Evolutionary conservation across 2,113 vertebrate genomes (phyloP).

Genomic region (Speoplatyrhinus poulsoni): DNA sequence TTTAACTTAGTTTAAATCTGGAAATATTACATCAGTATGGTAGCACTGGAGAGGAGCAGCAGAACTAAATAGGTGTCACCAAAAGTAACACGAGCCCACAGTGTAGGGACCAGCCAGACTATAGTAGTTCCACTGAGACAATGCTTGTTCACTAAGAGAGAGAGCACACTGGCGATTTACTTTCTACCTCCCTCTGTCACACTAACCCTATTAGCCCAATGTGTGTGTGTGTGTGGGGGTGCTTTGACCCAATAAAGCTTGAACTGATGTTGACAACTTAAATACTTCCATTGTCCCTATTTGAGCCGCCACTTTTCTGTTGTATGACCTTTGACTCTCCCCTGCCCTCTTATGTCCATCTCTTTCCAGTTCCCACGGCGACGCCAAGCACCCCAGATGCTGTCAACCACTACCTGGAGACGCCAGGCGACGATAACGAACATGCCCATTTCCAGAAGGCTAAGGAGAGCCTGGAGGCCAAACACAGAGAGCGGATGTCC

Average conservation of each 20-base stretch:
- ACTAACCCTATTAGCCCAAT: slow-evolving; percentile 48
- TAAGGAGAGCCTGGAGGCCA: slow-evolving; percentile 95
- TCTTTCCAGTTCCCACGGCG: slow-evolving; percentile 86
- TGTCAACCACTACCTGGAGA: slow-evolving; percentile 95
- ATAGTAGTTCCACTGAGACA: no score
- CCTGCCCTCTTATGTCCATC: slow-evolving; percentile 5
- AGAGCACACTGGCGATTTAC: no score
- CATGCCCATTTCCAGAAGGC: slow-evolving; percentile 97
- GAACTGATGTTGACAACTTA: not conserved
- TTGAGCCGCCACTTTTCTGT: no score
- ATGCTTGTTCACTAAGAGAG: no score
- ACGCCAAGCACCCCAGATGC: slow-evolving; percentile 90
- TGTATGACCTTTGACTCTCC: not conserved
- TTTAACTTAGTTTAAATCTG: no score
- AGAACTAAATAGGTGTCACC: no score
- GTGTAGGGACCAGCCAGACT: no score
- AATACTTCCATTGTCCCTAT: not conserved
- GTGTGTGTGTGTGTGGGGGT: slow-evolving; percentile 19
- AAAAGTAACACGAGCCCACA: no score
- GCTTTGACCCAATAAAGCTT: not conserved
- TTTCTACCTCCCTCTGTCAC: not conserved
- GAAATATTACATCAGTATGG: no score
- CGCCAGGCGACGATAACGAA: slow-evolving; percentile 94
- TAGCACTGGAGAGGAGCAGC: no score
- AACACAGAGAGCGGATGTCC: slow-evolving; percentile 95